Conservation (phyloP, 2,797 vertebrate genomes). For the Mareca strepera region DNA sequence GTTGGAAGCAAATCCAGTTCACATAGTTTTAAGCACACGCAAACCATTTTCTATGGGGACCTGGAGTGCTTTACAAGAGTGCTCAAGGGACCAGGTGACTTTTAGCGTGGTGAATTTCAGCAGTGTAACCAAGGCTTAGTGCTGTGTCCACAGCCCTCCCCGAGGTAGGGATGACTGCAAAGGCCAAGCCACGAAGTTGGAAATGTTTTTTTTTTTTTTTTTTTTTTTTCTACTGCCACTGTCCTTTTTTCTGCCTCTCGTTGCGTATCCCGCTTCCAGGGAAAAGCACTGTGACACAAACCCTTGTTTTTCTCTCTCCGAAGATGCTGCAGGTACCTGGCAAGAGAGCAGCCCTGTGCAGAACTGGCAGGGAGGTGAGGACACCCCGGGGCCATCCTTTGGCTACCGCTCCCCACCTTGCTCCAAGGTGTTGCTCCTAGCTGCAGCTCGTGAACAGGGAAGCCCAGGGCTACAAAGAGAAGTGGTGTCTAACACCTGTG, state of each 20-base stretch:
- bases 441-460: not conserved
- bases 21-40: constrained; percentile 37
- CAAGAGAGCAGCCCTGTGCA: not conserved
- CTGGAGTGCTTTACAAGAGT: constrained; percentile 2
- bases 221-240: not conserved
- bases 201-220: not conserved
- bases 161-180: not conserved
- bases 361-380: not conserved
- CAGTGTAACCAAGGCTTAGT: not conserved
- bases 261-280: not conserved
- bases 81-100: constrained; percentile 47
- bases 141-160: not conserved
- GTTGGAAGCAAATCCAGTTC: constrained; percentile 54
- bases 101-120: constrained; percentile 8
- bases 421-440: not conserved
- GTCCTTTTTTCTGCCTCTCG: not conserved
- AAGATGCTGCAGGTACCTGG: not conserved
- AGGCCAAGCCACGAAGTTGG: not conserved
- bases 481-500: accelerated
- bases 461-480: not conserved
- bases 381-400: not conserved
- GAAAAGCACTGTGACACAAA: not conserved
- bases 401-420: not conserved
- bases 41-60: constrained; percentile 31
- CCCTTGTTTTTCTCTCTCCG: not conserved